A percentile compares a stretch with the other conserved stretches of the same genome.
phyloP scores from a whole-genome alignment of 2,113 vertebrate genomes.

The Aegithalos caudatus region DNA sequence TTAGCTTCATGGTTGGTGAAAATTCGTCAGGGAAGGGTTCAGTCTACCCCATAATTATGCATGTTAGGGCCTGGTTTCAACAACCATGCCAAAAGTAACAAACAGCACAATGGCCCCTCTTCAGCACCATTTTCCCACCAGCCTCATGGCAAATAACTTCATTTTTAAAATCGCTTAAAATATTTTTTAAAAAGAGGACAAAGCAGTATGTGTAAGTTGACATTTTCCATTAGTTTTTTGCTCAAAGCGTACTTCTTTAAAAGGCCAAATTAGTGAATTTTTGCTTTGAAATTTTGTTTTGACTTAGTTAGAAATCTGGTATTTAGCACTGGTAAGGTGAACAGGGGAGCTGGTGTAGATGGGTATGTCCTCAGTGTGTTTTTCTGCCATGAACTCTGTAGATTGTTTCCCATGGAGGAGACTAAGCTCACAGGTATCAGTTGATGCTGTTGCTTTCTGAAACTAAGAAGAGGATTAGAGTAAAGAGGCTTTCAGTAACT shows the following conservation, averaged over 20 bases:
- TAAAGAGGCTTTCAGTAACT: slow-evolving; percentile 65
- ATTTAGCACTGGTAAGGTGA: neutral
- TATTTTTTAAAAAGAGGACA: neutral
- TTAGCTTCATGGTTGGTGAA: neutral
- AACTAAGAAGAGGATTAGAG: slow-evolving; percentile 55
- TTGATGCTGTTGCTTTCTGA: slow-evolving; percentile 49
- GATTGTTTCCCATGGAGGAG: neutral
- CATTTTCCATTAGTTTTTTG: neutral
- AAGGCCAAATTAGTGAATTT: neutral
- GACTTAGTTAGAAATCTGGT: neutral
- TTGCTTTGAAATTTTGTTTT: neutral
- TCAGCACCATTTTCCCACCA: neutral
- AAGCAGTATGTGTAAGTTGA: neutral
- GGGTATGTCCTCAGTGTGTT: neutral
- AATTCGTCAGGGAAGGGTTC: neutral
- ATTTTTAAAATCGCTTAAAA: neutral
- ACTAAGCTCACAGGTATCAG: slow-evolving; percentile 32
- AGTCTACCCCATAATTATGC: neutral
- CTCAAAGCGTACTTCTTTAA: neutral
- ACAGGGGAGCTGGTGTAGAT: neutral
- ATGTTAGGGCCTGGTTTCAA: neutral
- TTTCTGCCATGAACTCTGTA: neutral
- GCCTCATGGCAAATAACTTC: neutral
- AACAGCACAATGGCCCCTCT: neutral
- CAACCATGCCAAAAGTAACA: neutral